These are phyloP conservation scores for Microtus montanus DNA, from an alignment of 2,113 vertebrate species.

Conservation along the genomic window DNA sequence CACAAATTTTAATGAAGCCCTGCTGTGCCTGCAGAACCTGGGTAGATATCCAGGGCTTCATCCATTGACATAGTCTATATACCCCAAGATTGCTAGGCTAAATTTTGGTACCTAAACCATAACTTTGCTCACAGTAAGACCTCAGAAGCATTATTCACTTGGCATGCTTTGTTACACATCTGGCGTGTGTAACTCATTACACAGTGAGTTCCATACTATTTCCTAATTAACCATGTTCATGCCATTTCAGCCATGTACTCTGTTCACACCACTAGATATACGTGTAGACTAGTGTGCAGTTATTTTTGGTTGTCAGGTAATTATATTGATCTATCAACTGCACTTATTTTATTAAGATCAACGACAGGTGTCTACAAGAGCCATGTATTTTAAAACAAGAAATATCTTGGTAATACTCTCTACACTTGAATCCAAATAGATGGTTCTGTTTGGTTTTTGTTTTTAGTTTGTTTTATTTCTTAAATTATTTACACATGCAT, in stretches of 20 bases:
- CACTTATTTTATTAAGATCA: neutral
- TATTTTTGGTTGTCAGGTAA: neutral
- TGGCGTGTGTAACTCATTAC: neutral
- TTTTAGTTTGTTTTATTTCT: neutral
- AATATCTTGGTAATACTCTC: neutral
- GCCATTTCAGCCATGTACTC: neutral
- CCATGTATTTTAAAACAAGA: neutral
- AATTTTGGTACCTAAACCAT: neutral
- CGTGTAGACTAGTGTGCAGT: neutral
- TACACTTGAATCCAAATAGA: too few species aligned
- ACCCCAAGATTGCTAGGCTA: too few species aligned
- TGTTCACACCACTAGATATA: too few species aligned
- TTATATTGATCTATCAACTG: neutral
- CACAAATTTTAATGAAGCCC: neutral
- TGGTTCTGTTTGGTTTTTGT: neutral
- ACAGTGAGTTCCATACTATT: neutral
- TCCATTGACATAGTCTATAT: fast-evolving
- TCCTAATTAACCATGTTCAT: neutral
- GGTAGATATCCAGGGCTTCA: neutral
- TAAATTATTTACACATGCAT: neutral
- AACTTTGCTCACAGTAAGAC: neutral
- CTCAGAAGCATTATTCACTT: neutral
- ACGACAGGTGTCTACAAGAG: neutral
- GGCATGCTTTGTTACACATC: neutral
- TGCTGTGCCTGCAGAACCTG: neutral